Percentiles rank a stretch among this genome's conserved stretches.
phyloP scores from a whole-genome alignment of 2,888 invertebrate species.

The Synanthedon tipuliformis region DNA sequence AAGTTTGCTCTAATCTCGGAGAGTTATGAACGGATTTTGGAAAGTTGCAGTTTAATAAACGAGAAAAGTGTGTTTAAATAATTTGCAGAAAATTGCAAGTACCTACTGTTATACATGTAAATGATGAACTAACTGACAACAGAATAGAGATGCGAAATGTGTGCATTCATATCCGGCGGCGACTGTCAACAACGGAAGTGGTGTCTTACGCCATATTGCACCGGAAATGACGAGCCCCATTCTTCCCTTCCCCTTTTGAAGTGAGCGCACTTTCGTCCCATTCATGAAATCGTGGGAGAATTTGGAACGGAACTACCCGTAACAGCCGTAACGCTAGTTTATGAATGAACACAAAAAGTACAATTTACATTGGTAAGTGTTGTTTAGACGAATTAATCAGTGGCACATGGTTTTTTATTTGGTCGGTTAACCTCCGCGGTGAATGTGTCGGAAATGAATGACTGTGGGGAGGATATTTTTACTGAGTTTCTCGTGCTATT shows the following conservation, averaged over 20 bases:
- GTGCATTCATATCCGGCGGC: slow-evolving; percentile 52
- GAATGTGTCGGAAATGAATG: slow-evolving; percentile 9
- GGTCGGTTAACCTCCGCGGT: slow-evolving; percentile 19
- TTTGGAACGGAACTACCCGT: slow-evolving; percentile 37
- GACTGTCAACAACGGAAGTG: slow-evolving; percentile 40
- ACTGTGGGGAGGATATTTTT: slow-evolving; percentile 37
- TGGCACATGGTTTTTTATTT: slow-evolving; percentile 19
- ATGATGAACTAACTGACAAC: too few species aligned
- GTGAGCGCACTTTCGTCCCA: slow-evolving; percentile 26
- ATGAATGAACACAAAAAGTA: slow-evolving; percentile 52
- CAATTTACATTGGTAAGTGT: slow-evolving; percentile 26
- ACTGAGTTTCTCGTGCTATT: slow-evolving; percentile 35
- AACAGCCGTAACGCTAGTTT: slow-evolving; percentile 45
- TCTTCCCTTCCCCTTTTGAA: slow-evolving; percentile 37
- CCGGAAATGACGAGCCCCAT: slow-evolving; percentile 64
- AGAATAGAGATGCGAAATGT: slow-evolving; percentile 58
- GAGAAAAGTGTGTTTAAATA: too few species aligned
- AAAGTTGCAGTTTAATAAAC: too few species aligned
- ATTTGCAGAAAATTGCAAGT: too few species aligned
- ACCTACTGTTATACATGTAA: too few species aligned
- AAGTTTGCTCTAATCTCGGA: too few species aligned
- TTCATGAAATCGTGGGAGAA: slow-evolving; percentile 58
- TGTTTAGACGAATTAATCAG: slow-evolving; percentile 35
- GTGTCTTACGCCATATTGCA: slow-evolving; percentile 42
- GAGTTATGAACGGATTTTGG: too few species aligned